Evolutionary conservation across 1,140 invertebrate species (phyloP).

Genomic region (Bombus difficillimus): DNA sequence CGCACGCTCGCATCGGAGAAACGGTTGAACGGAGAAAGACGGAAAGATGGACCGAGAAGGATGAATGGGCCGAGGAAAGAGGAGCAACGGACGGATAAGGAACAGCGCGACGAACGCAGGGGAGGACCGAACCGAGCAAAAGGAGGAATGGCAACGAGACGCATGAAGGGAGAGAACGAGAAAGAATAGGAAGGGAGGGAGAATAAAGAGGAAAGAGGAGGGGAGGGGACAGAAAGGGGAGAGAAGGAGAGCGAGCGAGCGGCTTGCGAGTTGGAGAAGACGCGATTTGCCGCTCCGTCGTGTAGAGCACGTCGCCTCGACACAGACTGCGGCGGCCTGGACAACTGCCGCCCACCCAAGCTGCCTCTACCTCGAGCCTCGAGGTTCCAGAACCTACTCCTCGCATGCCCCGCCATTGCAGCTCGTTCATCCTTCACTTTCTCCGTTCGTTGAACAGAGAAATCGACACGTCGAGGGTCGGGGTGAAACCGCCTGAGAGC

Average conservation of each 20-base stretch:
- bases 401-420: slow-evolving; percentile 27
- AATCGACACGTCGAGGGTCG: background rate
- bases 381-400: slow-evolving; percentile 37
- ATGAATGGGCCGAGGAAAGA: slow-evolving; percentile 48
- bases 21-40: slow-evolving; percentile 26
- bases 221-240: slow-evolving; percentile 8
- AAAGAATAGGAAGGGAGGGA: background rate
- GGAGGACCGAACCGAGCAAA: slow-evolving; percentile 18
- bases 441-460: slow-evolving; percentile 36
- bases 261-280: slow-evolving; percentile 68
- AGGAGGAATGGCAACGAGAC: slow-evolving; percentile 1
- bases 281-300: slow-evolving; percentile 74
- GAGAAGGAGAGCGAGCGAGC: slow-evolving; percentile 44
- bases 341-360: slow-evolving; percentile 79
- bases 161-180: slow-evolving; percentile 10
- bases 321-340: slow-evolving; percentile 75
- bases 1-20: slow-evolving; percentile 1
- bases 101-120: slow-evolving; percentile 27
- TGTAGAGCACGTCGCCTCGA: slow-evolving; percentile 77
- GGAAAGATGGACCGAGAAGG: slow-evolving; percentile 38
- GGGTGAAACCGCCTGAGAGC: slow-evolving; percentile 28
- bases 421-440: slow-evolving; percentile 25
- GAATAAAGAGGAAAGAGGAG: background rate
- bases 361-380: slow-evolving; percentile 59
- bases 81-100: slow-evolving; percentile 32